phyloP scores from a whole-genome alignment of 2,888 invertebrate genomes.

The Dryocosmus kuriphilus region DNA sequence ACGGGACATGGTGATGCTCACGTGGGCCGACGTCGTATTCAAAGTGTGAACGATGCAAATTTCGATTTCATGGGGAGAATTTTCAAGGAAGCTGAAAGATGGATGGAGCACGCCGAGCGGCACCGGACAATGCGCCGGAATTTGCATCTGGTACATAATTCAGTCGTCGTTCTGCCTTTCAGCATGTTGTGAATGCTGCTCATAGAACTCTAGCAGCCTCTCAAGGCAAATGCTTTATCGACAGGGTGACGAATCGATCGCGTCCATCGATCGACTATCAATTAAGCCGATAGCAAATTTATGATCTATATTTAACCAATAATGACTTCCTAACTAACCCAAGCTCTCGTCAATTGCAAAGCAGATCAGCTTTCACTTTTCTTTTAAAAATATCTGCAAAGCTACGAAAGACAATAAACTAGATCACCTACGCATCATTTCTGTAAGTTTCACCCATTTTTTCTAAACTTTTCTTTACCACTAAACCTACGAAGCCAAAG shows the following conservation, averaged over 20 bases:
- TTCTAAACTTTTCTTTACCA: neutral
- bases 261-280: constrained; percentile 2
- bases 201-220: constrained; percentile 57
- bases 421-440: neutral
- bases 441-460: neutral
- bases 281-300: constrained; percentile 11
- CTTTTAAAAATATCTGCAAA: neutral
- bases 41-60: constrained; percentile 72
- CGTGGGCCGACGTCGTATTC: constrained; percentile 49
- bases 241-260: constrained; percentile 10
- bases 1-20: constrained; percentile 1
- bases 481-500: too few relatives aligned
- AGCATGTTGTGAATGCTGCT: constrained; percentile 60
- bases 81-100: constrained; percentile 70
- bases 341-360: neutral
- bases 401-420: neutral
- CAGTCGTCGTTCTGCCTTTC: constrained; percentile 67
- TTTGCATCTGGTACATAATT: constrained; percentile 76
- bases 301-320: constrained; percentile 13
- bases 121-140: constrained; percentile 68
- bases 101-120: constrained; percentile 66
- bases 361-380: neutral
- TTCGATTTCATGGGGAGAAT: constrained; percentile 69
- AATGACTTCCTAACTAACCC: neutral
- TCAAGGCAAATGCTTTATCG: constrained; percentile 38